These are phyloP conservation scores for Brachyhypopomus gauderio DNA, from an alignment of 2,113 vertebrate genomes.

Conservation along the genomic window DNA sequence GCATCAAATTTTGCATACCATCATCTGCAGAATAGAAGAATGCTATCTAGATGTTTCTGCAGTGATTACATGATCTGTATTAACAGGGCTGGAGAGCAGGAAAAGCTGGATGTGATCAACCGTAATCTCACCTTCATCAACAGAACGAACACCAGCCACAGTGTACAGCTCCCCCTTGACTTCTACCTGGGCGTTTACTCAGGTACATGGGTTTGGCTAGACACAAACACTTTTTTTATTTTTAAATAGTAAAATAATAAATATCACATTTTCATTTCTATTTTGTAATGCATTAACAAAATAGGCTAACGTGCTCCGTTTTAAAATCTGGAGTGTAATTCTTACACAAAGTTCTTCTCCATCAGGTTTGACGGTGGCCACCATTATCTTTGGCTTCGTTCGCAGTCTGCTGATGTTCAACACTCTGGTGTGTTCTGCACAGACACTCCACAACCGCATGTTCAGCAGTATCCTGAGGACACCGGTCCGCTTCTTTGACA, in stretches of 20 bases:
- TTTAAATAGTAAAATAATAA: no score
- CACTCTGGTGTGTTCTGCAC: conserved; percentile 80
- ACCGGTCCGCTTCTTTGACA: conserved; percentile 89
- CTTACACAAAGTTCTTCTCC: conserved; percentile 36
- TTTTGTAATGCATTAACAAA: no score
- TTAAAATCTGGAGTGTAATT: no score
- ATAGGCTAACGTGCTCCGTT: no score
- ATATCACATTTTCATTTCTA: no score
- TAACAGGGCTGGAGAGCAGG: conserved; percentile 69
- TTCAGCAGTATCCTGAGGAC: conserved; percentile 85
- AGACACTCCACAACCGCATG: conserved; percentile 88
- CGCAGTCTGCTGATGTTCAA: conserved; percentile 82
- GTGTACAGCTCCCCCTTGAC: conserved; percentile 68
- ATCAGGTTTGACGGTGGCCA: conserved; percentile 82
- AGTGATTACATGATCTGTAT: not conserved
- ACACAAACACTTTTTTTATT: not conserved
- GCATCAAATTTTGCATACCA: no score
- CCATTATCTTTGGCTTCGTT: conserved; percentile 81
- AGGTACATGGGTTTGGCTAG: conserved; percentile 70
- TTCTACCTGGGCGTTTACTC: conserved; percentile 89
- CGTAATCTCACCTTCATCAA: conserved; percentile 4
- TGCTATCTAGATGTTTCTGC: not conserved
- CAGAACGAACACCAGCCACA: conserved; percentile 31
- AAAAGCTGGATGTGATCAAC: conserved; percentile 54
- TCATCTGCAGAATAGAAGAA: no score